Percentiles rank a stretch among this genome's conserved stretches.
Evolutionary conservation across 2,113 vertebrate genomes (phyloP).

Genomic region (Gymnobelideus leadbeateri): DNA sequence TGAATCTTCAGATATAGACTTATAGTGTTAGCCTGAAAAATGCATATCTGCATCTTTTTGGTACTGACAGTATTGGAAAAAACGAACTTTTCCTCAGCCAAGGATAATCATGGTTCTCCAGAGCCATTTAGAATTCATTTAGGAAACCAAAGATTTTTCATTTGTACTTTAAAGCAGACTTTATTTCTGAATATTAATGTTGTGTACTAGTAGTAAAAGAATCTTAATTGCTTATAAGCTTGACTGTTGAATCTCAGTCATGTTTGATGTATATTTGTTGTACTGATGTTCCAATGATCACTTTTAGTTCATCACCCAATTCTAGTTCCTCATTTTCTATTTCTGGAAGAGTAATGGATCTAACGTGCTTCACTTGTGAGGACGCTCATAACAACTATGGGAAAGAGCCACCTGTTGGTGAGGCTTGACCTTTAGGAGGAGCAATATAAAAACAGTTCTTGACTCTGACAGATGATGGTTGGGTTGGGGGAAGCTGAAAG

Average conservation of each 20-base stretch:
- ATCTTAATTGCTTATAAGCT: constrained; percentile 34
- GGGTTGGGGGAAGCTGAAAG: constrained; percentile 13
- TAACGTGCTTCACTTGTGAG: neutral
- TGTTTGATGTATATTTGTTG: neutral
- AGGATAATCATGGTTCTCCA: constrained; percentile 1
- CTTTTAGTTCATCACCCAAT: constrained; percentile 37
- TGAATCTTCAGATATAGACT: neutral
- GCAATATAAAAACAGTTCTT: neutral
- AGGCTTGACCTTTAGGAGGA: neutral
- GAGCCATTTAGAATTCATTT: constrained; percentile 19
- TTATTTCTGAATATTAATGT: constrained; percentile 8
- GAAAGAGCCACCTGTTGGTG: neutral
- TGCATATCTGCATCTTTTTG: neutral
- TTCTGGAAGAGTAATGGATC: constrained; percentile 2
- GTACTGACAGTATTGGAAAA: constrained; percentile 27
- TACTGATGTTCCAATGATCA: constrained; percentile 11
- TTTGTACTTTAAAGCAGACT: neutral
- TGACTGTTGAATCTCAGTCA: constrained; percentile 13
- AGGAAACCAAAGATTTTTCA: neutral
- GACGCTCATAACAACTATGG: neutral
- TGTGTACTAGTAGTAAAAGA: constrained; percentile 34
- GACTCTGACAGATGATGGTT: neutral
- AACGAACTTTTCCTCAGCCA: neutral
- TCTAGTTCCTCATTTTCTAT: constrained; percentile 46
- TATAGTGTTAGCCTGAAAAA: neutral